Conservation (phyloP, 2,797 vertebrate species). For the Neomorphus geoffroyi region DNA sequence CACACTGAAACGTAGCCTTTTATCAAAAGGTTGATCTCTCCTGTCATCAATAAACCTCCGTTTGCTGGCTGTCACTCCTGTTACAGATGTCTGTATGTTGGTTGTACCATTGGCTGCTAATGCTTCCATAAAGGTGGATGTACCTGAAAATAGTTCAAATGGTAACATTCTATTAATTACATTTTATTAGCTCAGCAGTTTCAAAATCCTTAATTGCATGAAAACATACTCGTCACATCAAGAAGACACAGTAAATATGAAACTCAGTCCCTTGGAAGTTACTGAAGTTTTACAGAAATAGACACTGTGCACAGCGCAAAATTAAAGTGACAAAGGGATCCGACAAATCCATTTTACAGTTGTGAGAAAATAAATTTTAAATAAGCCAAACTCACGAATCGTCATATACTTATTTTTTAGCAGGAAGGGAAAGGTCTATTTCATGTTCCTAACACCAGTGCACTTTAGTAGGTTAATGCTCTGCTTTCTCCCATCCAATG, state of each 20-base stretch:
- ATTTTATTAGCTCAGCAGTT: neutral
- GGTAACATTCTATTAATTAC: neutral
- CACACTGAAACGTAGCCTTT: slow-evolving; percentile 93
- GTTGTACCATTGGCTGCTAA: slow-evolving; percentile 84
- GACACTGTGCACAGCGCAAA: neutral
- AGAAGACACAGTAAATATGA: neutral
- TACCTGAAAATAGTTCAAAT: slow-evolving; percentile 76
- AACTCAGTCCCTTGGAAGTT: neutral
- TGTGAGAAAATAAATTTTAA: neutral
- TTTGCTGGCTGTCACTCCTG: slow-evolving; percentile 83
- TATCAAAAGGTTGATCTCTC: slow-evolving; percentile 89
- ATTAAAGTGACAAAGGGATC: neutral
- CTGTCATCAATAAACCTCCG: slow-evolving; percentile 88
- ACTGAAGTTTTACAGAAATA: neutral
- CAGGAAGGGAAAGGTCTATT: neutral
- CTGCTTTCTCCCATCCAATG: neutral
- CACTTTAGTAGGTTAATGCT: neutral
- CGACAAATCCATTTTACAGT: neutral
- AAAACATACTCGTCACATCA: neutral
- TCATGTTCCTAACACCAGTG: neutral
- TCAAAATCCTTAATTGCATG: neutral
- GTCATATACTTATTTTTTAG: neutral
- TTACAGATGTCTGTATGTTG: slow-evolving; percentile 80
- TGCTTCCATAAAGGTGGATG: slow-evolving; percentile 84
- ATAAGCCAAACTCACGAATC: neutral